These are phyloP conservation scores for Argynnis bischoffii DNA, from an alignment of 2,888 invertebrate species.

Conservation along the genomic window DNA sequence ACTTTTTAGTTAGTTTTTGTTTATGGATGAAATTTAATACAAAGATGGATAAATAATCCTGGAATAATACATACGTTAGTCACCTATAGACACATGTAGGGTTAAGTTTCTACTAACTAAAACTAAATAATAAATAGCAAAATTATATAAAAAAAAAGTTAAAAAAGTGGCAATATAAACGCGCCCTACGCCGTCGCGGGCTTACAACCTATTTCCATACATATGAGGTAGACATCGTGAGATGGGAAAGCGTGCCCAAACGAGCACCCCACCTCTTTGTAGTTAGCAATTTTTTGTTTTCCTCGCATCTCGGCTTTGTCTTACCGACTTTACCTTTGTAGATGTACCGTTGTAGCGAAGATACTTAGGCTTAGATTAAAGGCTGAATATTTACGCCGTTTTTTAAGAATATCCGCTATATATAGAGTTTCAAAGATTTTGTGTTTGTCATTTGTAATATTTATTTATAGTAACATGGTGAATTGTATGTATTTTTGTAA, in stretches of 20 bases:
- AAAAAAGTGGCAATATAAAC: constrained; percentile 31
- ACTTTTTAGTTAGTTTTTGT: too few species aligned
- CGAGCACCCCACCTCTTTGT: constrained; percentile 47
- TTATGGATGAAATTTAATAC: too few species aligned
- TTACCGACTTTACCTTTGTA: constrained; percentile 34
- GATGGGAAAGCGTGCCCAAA: constrained; percentile 46
- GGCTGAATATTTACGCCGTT: constrained; percentile 27
- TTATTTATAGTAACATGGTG: too few species aligned
- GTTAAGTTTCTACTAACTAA: too few species aligned
- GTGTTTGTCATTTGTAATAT: too few species aligned
- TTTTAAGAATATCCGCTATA: constrained; percentile 7
- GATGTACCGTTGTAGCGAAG: constrained; percentile 20
- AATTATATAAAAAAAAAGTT: background rate
- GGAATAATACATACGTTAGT: too few species aligned
- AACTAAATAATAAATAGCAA: background rate
- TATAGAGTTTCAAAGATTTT: too few species aligned
- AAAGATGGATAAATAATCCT: too few species aligned
- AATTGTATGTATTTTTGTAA: too few species aligned
- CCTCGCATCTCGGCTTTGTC: constrained; percentile 41
- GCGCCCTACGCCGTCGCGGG: constrained; percentile 42
- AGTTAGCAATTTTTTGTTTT: constrained; percentile 46
- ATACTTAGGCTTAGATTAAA: constrained; percentile 39
- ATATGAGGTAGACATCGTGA: constrained; percentile 68
- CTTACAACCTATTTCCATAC: constrained; percentile 72
- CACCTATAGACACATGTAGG: too few species aligned